Conservation (phyloP, 2,797 vertebrate species). For the Pangasius djambal region DNA sequence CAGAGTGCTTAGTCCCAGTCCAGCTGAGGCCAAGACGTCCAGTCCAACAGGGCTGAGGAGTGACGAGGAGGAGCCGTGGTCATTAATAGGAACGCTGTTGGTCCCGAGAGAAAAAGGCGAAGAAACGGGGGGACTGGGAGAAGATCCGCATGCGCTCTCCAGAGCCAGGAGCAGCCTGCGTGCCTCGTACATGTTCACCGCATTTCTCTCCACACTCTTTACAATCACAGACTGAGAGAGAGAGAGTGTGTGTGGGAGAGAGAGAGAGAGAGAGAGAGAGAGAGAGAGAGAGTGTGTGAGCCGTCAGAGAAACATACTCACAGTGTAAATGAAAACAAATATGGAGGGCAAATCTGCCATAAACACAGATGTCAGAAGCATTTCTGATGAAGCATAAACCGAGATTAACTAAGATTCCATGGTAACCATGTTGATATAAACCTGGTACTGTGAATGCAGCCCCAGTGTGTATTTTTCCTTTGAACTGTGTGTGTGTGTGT, state of each 20-base stretch:
- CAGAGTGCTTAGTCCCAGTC: constrained; percentile 95
- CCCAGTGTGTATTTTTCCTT: not conserved
- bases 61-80: constrained; percentile 74
- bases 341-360: not conserved
- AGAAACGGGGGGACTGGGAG: constrained; percentile 55
- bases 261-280: not conserved
- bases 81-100: constrained; percentile 31
- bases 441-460: not conserved
- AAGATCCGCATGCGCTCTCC: constrained; percentile 85
- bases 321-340: not conserved
- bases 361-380: not conserved
- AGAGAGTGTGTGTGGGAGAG: too few relatives aligned
- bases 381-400: not conserved
- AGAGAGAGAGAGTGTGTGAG: not conserved
- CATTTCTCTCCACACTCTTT: constrained; percentile 90
- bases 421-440: not conserved
- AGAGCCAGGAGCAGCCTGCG: constrained; percentile 86
- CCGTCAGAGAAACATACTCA: not conserved
- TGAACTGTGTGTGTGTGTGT: not conserved
- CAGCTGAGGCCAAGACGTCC: constrained; percentile 95
- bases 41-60: constrained; percentile 88
- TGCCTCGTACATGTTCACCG: constrained; percentile 89
- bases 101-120: not conserved
- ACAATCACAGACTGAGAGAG: constrained; percentile 86
- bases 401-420: not conserved